These are phyloP conservation scores for Drosophila tani DNA, from an alignment of 1,140 invertebrate genomes.

Conservation along the genomic window DNA sequence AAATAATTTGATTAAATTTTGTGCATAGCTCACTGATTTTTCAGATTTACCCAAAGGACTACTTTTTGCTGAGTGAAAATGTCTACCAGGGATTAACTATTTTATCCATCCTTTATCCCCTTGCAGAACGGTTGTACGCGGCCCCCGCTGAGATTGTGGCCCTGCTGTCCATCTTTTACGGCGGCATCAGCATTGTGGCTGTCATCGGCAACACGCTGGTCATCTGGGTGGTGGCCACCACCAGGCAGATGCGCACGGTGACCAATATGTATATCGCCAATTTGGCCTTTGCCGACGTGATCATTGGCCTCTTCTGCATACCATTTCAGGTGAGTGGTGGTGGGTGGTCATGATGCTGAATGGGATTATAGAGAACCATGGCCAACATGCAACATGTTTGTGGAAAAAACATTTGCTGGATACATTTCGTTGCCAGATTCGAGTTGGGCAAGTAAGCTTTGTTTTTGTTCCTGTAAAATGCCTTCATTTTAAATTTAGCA, in stretches of 20 bases:
- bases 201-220: conserved; percentile 93
- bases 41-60: neutral
- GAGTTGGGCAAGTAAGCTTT: no score
- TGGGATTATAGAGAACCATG: neutral
- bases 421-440: no score
- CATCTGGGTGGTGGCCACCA: conserved; percentile 92
- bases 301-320: conserved; percentile 91
- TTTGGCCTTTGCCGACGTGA: conserved; percentile 91
- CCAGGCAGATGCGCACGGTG: conserved; percentile 91
- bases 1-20: no score
- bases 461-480: neutral
- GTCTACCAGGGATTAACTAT: neutral
- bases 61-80: neutral
- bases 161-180: conserved; percentile 92
- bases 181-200: conserved; percentile 91
- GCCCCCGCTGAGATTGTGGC: conserved; percentile 90
- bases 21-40: neutral
- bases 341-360: neutral
- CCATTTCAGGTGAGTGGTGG: conserved; percentile 90
- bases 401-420: no score
- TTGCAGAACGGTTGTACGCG: conserved; percentile 87
- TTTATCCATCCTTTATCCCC: conserved; percentile 1
- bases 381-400: neutral
- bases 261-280: conserved; percentile 94
- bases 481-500: neutral